Percentiles rank a stretch among this genome's conserved stretches.
Evolutionary conservation across 2,113 vertebrate species (phyloP).

Genomic region (Mastomys natalensis): DNA sequence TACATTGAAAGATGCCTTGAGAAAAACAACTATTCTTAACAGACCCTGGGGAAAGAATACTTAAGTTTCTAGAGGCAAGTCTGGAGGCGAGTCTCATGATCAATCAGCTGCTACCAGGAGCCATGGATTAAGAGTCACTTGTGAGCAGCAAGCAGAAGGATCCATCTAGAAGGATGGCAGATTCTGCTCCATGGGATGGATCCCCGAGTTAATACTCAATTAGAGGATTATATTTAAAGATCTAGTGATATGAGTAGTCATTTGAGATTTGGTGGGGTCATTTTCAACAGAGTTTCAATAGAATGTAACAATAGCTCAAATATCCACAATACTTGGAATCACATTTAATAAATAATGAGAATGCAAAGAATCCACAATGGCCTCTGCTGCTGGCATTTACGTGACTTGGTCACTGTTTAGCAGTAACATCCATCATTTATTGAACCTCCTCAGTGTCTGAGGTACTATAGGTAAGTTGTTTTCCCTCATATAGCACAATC

Average conservation of each 20-base stretch:
- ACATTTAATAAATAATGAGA: not conserved
- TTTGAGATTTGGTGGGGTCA: not conserved
- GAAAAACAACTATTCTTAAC: not conserved
- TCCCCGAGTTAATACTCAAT: not conserved
- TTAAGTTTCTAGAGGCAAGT: not conserved
- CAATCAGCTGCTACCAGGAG: not conserved
- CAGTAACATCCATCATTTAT: not conserved
- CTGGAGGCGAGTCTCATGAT: not conserved
- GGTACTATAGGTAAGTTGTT: not conserved
- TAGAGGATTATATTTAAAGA: constrained; percentile 17
- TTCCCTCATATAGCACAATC: not conserved
- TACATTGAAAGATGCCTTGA: not conserved
- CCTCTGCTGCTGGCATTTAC: not conserved
- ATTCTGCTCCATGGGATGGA: not conserved
- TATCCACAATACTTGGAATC: not conserved
- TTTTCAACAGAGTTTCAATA: constrained; percentile 12
- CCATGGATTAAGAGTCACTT: not conserved
- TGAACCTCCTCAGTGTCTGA: not conserved
- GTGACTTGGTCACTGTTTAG: not conserved
- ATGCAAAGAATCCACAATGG: not conserved
- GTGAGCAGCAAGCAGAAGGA: not conserved
- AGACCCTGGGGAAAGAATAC: not conserved
- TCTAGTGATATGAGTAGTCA: constrained; percentile 30
- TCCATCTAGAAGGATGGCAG: not conserved
- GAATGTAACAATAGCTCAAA: not conserved